These are phyloP conservation scores for Brachionus rubens DNA, from an alignment of 1,140 invertebrate genomes.

Conservation along the genomic window DNA sequence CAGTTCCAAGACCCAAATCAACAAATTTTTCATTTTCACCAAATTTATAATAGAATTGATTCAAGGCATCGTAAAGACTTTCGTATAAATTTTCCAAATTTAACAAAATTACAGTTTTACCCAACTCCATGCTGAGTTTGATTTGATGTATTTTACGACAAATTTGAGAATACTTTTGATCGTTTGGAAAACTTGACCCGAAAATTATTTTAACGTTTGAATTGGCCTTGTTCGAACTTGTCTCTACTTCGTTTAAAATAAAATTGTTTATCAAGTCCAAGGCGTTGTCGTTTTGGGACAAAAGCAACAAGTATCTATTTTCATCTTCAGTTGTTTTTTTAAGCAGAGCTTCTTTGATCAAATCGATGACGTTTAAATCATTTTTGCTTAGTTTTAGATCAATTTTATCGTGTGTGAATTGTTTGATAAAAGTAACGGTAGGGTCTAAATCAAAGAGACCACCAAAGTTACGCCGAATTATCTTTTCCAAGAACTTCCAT, in stretches of 20 bases:
- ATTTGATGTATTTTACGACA: constrained; percentile 58
- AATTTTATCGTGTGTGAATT: constrained; percentile 21
- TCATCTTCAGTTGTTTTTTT: constrained; percentile 48
- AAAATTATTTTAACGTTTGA: constrained; percentile 32
- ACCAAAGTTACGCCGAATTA: constrained; percentile 54
- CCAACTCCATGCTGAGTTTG: constrained; percentile 58
- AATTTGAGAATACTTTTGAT: constrained; percentile 50
- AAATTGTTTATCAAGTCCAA: constrained; percentile 44
- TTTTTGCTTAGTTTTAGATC: background rate
- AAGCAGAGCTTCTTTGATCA: constrained; percentile 10
- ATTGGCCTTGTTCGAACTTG: constrained; percentile 10
- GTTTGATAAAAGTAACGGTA: constrained; percentile 49
- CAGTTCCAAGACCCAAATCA: constrained; percentile 56
- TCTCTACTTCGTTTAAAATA: constrained; percentile 13
- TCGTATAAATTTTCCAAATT: constrained; percentile 58
- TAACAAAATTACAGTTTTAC: constrained; percentile 55
- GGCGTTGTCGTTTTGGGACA: constrained; percentile 32
- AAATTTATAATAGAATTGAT: constrained; percentile 56
- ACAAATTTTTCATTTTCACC: constrained; percentile 55
- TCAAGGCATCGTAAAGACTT: constrained; percentile 58
- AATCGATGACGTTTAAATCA: constrained; percentile 47
- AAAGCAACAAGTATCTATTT: constrained; percentile 36
- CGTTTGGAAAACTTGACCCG: constrained; percentile 31
- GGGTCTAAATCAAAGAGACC: constrained; percentile 50
- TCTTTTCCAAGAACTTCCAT: constrained; percentile 50